Evolutionary conservation across 2,113 vertebrate species (phyloP).

Genomic region (Condylura cristata): DNA sequence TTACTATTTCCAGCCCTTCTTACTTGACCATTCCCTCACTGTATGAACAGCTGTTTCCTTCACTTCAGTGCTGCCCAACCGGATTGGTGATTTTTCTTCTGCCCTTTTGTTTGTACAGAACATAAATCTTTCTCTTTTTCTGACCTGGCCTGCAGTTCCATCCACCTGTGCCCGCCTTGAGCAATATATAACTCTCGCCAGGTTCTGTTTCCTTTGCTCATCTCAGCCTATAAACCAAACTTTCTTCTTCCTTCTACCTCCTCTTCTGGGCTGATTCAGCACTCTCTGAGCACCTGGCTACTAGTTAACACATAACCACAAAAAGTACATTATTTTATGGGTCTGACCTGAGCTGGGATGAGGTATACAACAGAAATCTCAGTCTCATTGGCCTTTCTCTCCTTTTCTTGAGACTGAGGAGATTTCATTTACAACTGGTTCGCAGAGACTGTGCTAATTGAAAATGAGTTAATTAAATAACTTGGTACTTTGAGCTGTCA

Average conservation of each 20-base stretch:
- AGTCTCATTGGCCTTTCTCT: constrained; percentile 33
- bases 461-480: constrained; percentile 77
- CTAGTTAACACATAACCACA: constrained; percentile 63
- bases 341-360: constrained; percentile 61
- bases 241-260: constrained; percentile 46
- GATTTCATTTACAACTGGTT: constrained; percentile 68
- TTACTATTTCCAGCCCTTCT: constrained; percentile 95
- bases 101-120: constrained; percentile 93
- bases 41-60: constrained; percentile 97
- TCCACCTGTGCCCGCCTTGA: constrained; percentile 97
- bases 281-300: constrained; percentile 59
- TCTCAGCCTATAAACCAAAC: constrained; percentile 82
- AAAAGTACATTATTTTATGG: constrained; percentile 57
- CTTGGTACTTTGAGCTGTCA: constrained; percentile 50
- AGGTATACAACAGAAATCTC: constrained; percentile 43
- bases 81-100: constrained; percentile 95
- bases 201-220: constrained; percentile 75
- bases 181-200: constrained; percentile 87
- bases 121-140: constrained; percentile 94
- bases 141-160: constrained; percentile 93
- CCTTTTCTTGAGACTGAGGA: constrained; percentile 50
- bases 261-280: constrained; percentile 67
- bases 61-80: constrained; percentile 92
- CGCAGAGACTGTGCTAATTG: constrained; percentile 63
- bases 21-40: constrained; percentile 96